Base-by-base conservation (phyloP, 2,797 vertebrate genomes). In the Calcarius lapponicus region DNA sequence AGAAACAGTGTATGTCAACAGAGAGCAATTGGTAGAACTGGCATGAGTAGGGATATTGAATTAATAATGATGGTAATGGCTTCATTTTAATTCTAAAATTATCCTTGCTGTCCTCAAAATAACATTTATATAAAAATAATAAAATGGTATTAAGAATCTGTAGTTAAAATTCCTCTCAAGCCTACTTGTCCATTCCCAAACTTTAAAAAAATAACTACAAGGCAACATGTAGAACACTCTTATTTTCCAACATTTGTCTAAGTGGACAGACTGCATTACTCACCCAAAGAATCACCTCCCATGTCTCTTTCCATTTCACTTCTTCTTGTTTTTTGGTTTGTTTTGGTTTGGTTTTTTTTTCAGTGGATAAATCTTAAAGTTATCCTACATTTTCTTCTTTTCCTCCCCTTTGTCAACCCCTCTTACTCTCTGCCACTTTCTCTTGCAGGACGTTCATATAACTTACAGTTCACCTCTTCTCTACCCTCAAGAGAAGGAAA, bases 221-320 rank as follows among this genome's bases (percentile, higher is more conserved):
- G 65, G 17, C 42, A 67, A 85, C 24, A 28, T 28, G 20, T n/a
- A 86, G n/a, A 83, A 20, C 17, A 73, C 19, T 36, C 24, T 67
- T 69, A 80, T 85, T 95, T 96, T 92, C 86, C 84, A 79, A 13
- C 53, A 29, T 60, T 90, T 90, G 20, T 93, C 42, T 91, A 48
- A 92, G 34, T 48, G 31, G 38, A 89, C 69, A 75, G 78, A 84
- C 25, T n/a, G 13, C 24, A 66, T 92, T 84, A 88, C 42, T 91
- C 79, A 89, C 16, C 7, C 31, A 86, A 90, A 65, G 17, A 47
- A 72, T 75, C 60, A 66, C 12, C 43, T 95, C 42, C 29, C 29
- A 62, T 62, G 9, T 31, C 29, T 82, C 51, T 47, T 80, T 81
- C 32, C 31, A 81, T 48, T 48, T 53, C 3, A 22, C 2, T 36